Percentiles rank a stretch among this genome's conserved stretches.
Evolutionary conservation across 2,113 vertebrate species (phyloP).

Genomic region (Excalfactoria chinensis): DNA sequence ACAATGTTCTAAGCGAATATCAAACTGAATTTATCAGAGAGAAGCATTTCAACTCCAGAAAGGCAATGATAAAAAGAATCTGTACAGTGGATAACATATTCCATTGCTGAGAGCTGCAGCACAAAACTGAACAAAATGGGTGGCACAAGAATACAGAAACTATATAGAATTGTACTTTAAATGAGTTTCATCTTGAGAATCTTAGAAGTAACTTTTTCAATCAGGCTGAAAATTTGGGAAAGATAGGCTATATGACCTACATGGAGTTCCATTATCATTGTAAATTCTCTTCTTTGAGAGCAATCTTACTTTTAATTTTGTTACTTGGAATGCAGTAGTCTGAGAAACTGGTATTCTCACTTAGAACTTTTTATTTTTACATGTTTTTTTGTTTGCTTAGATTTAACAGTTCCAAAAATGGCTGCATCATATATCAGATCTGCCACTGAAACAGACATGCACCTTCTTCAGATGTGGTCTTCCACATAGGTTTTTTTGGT

Average conservation of each 20-base stretch:
- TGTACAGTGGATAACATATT: neutral
- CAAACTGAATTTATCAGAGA: neutral
- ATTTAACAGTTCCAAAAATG: neutral
- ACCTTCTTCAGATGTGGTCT: neutral
- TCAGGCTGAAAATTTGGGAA: neutral
- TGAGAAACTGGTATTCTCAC: neutral
- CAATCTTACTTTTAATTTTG: slow-evolving; percentile 13
- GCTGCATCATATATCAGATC: neutral
- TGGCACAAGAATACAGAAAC: neutral
- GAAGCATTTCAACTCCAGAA: neutral
- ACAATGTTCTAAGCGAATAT: neutral
- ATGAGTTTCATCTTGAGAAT: neutral
- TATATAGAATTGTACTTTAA: neutral
- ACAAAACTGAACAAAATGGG: neutral
- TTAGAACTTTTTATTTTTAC: neutral
- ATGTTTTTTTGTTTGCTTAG: neutral
- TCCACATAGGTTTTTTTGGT: neutral
- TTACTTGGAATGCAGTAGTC: neutral
- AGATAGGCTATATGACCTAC: neutral
- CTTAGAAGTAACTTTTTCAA: neutral
- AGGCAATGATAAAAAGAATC: neutral
- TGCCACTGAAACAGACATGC: neutral
- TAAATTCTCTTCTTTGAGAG: neutral
- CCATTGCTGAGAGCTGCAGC: neutral
- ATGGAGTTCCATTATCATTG: neutral